A percentile compares a stretch with the other conserved stretches of the same genome.
These are phyloP conservation scores for Scaptomyza montana DNA, from an alignment of 1,140 invertebrate species.

Conservation along the genomic window DNA sequence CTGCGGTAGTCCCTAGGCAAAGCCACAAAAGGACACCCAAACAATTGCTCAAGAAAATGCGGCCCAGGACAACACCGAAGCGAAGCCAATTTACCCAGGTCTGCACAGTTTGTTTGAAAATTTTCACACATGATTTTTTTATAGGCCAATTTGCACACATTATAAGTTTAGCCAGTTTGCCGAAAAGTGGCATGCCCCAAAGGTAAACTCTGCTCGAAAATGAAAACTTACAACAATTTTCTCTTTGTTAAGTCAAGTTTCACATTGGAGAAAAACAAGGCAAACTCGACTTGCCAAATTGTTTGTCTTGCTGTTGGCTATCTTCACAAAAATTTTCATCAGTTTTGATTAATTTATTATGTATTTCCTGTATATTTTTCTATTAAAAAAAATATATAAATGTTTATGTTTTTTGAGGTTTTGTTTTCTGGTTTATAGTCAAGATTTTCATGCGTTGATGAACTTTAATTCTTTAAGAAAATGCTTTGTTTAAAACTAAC, in stretches of 20 bases:
- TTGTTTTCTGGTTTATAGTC: too few relatives aligned
- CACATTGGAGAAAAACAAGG: neutral
- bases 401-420: too few relatives aligned
- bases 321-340: neutral
- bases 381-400: too few relatives aligned
- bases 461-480: too few relatives aligned
- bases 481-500: too few relatives aligned
- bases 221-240: constrained; percentile 26
- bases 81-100: constrained; percentile 1
- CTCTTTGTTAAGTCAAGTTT: constrained; percentile 21
- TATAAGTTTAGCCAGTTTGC: constrained; percentile 54
- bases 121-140: constrained; percentile 77
- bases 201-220: constrained; percentile 28
- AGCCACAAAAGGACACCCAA: constrained; percentile 38
- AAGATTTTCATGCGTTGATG: too few relatives aligned
- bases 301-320: neutral
- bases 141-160: constrained; percentile 79
- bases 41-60: constrained; percentile 22
- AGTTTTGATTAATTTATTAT: neutral
- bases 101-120: constrained; percentile 31
- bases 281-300: neutral
- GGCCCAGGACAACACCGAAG: neutral
- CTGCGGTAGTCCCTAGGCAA: constrained; percentile 36
- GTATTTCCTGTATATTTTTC: neutral
- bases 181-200: constrained; percentile 36